A percentile compares a stretch with the other conserved stretches of the same genome.
Conservation (phyloP, 2,113 vertebrate genomes). For the Cyprinus carpio region DNA sequence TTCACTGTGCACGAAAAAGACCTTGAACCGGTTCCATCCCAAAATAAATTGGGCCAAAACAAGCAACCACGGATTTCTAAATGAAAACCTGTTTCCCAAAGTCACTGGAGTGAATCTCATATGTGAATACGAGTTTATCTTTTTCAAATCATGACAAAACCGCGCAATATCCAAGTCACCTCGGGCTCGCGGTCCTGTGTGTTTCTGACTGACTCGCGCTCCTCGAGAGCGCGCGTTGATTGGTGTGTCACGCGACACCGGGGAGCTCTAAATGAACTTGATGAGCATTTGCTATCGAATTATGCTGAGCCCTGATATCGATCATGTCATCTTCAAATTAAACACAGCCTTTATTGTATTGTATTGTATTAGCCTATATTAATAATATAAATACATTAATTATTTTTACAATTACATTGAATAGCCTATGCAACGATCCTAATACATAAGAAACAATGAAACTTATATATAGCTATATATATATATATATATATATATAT, state of each 20-base stretch:
- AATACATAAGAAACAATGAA: background rate
- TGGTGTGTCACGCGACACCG: constrained; percentile 83
- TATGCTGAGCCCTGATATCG: constrained; percentile 54
- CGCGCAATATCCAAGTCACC: constrained; percentile 68
- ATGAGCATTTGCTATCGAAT: constrained; percentile 70
- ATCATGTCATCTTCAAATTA: background rate
- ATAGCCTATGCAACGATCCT: background rate
- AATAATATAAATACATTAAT: background rate
- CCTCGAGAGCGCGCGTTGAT: constrained; percentile 72
- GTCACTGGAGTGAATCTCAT: constrained; percentile 55
- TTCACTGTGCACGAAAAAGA: constrained; percentile 54
- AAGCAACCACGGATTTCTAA: constrained; percentile 1
- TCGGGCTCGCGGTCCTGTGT: constrained; percentile 65
- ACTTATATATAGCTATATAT: no score
- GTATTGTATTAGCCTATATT: background rate
- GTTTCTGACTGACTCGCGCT: constrained; percentile 62
- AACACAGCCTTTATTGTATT: background rate
- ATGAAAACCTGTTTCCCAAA: no score
- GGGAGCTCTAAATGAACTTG: constrained; percentile 70
- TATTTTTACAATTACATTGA: background rate
- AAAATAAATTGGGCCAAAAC: constrained; percentile 13
- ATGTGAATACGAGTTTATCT: constrained; percentile 47
- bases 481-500: no score
- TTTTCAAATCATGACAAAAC: constrained; percentile 35
- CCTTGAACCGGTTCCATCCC: constrained; percentile 65